These are phyloP conservation scores for Nyctibius grandis DNA, from an alignment of 2,797 vertebrate species.

Conservation along the genomic window DNA sequence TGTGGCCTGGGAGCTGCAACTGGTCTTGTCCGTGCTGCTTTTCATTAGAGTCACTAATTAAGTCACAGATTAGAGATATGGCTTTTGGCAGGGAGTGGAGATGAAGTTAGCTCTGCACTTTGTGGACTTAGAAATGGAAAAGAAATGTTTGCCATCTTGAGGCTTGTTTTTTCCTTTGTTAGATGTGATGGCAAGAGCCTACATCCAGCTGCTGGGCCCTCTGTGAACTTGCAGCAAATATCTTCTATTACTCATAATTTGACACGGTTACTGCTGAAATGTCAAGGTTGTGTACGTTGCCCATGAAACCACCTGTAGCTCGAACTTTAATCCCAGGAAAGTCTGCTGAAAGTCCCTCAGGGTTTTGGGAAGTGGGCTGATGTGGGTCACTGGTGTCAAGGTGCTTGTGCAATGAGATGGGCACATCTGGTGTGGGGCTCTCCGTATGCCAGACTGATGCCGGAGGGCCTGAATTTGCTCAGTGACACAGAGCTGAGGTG, in stretches of 20 bases:
- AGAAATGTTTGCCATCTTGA: not conserved
- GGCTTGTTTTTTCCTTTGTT: not conserved
- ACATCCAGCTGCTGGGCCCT: not conserved
- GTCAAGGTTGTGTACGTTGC: not conserved
- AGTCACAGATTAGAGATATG: not conserved
- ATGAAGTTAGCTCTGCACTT: not conserved
- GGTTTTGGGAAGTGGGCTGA: not conserved
- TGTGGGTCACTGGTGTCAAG: not conserved
- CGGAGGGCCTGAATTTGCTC: not conserved
- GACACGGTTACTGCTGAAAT: not conserved
- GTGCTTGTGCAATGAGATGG: not conserved
- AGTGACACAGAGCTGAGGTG: not conserved
- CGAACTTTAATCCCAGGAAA: not conserved
- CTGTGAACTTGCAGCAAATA: accelerated
- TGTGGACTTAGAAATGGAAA: not conserved
- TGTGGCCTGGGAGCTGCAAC: not conserved
- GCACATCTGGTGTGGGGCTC: not conserved
- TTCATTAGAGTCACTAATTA: not conserved
- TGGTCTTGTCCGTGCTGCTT: not conserved
- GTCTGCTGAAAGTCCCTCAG: not conserved
- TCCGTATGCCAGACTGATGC: accelerated
- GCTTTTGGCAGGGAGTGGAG: not conserved
- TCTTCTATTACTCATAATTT: not conserved
- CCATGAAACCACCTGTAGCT: not conserved
- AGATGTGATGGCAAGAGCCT: not conserved